Base-by-base conservation (phyloP, 1,140 invertebrate genomes). In the Leptinotarsa defecta region DNA sequence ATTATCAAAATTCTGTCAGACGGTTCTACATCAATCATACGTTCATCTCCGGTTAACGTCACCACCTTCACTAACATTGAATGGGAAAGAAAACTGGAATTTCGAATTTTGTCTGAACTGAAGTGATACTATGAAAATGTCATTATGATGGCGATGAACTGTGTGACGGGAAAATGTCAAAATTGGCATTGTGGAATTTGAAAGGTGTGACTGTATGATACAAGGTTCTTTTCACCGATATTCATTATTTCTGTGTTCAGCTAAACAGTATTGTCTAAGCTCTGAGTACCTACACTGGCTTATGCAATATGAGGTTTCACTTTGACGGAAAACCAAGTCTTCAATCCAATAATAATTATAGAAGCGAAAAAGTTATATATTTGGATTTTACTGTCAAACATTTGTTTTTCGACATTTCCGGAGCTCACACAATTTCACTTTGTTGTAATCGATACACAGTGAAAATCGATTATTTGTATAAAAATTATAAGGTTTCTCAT, bases 11-110 rank as follows among this genome's bases (percentile, higher is more conserved):
- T 79, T 67, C 80, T 83, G 68, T 84, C 82, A 1, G 77, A 74
- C n/a, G 79, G 77, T 74, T 84, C 80, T 34, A 84, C 80, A 74
- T 84, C 79, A 20, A 84, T 76, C 71, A 81, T 80, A 13, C 77
- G 76, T 79, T 83, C 82, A 63, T 82, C 77, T 52, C 83, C 82
- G 20, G 76, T 83, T 77, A 83, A 73, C 43, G 80, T 81, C n/a
- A 82, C 78, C 17, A 83, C 76, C 77, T 83, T 83, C 63, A 84
- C 62, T 74, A 82, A 71, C 81, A 83, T 85, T 73, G 72, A 76
- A 57, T 19, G 27, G n/a, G 57, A 62, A 27, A 3, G 6, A 68
- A 19, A n/a, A 70, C 68, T 70, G n/a, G 19, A 22, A 70, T 70
- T 70, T 70, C 27, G 17, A 70, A 49, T 43, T 68, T 24, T 17